Conservation (phyloP, 2,797 vertebrate species). For the Podarcis lilfordi region DNA sequence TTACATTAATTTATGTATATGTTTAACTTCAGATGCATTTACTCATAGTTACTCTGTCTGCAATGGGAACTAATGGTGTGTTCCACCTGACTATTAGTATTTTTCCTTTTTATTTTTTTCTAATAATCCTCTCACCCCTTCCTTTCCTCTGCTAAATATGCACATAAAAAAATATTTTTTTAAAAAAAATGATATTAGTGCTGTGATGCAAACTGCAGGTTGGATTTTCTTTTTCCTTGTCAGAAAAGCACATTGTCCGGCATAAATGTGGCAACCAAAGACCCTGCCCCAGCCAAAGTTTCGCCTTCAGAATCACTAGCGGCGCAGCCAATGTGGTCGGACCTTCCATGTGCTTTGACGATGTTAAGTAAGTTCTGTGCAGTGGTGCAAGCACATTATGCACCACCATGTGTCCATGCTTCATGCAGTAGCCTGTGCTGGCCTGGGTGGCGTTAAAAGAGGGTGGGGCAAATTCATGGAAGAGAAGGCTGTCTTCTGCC, state of each 20-base stretch:
- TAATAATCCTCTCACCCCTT: background rate
- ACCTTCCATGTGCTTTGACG: slow-evolving; percentile 89
- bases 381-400: background rate
- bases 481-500: no score
- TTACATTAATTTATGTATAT: no score
- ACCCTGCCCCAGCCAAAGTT: slow-evolving; percentile 76
- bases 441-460: background rate
- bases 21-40: no score
- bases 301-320: slow-evolving; percentile 83
- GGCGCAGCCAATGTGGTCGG: slow-evolving; percentile 86
- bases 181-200: background rate
- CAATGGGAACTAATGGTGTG: no score
- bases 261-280: slow-evolving; percentile 79
- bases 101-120: no score
- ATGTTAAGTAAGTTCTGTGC: slow-evolving; percentile 76
- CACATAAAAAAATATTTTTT: background rate
- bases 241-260: slow-evolving; percentile 41
- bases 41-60: no score
- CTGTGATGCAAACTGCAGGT: background rate
- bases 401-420: background rate
- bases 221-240: background rate
- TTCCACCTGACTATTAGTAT: no score
- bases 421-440: background rate
- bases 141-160: background rate
- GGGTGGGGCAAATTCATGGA: no score